phyloP scores from a whole-genome alignment of 2,797 vertebrate genomes.

The Esox masquinongy region DNA sequence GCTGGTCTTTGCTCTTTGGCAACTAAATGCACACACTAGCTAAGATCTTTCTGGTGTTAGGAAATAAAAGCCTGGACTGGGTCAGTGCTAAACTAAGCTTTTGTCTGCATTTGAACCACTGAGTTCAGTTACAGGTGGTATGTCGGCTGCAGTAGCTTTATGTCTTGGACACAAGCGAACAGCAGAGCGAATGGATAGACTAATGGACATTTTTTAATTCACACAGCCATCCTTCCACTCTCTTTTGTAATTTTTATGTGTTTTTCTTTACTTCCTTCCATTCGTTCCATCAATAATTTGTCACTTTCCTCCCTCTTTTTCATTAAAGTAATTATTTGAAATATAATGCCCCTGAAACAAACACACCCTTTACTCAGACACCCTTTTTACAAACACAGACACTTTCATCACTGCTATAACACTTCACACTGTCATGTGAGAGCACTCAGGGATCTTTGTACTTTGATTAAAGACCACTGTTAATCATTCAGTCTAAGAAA shows the following conservation, averaged over 20 bases:
- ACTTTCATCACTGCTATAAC: background rate
- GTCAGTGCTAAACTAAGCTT: background rate
- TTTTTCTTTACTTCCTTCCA: background rate
- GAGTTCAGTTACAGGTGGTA: background rate
- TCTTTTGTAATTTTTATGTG: no score
- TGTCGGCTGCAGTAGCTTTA: background rate
- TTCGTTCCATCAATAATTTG: background rate
- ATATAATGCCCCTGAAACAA: background rate
- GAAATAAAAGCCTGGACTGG: background rate
- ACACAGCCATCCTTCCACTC: background rate
- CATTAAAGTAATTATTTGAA: background rate
- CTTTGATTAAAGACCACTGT: slow-evolving; percentile 52
- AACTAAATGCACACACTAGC: background rate
- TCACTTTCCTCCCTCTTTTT: background rate
- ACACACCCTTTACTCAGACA: slow-evolving; percentile 11
- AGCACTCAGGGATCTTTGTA: slow-evolving; percentile 55
- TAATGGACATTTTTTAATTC: background rate
- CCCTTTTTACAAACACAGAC: slow-evolving; percentile 9
- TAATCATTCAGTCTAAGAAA: slow-evolving; percentile 72
- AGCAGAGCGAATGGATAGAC: background rate
- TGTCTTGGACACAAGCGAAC: background rate
- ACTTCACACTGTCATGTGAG: slow-evolving; percentile 3
- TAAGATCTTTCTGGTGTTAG: background rate
- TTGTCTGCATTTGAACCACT: background rate
- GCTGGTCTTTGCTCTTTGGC: background rate